Evolutionary conservation across 2,888 invertebrate genomes (phyloP), one percentile per base, ranked within the genome.

Genomic region (Dromius quadrimaculatus): DNA sequence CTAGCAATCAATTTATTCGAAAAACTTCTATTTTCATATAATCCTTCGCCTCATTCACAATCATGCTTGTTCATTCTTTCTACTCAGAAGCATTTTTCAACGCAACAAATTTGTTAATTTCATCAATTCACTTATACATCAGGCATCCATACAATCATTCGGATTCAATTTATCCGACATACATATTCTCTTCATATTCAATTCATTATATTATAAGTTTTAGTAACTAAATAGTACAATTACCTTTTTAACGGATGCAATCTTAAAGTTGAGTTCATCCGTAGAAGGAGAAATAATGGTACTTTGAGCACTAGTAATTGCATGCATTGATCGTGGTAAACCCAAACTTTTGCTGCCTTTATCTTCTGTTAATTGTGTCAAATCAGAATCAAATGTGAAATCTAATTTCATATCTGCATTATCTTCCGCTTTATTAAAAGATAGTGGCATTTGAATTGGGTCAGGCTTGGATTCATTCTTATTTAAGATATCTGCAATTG

Each of bases 261-360:
- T 96, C 85, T 97, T 97, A 84, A 94, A 89, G 84, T 95, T 95
- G 75, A 97, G 88, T 82, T 97, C 97, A 36, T 95, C 95, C 36
- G 94, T 92, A 74, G 92, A 89, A 13, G 91, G 90, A 8, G 91
- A 91, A 76, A 92, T 92, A 6, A 91, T 89, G 76, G 87, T 92
- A 65, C 90, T 89, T 19, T 87, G 87, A 50, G 88, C 88, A 78
- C 86, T 86, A 15, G 82, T 82, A 23, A 84, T 83, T 74, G 87
- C 85, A 73, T 89, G 87, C 75, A 90, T 89, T 0, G 87, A 84
- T 69, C 85, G 82, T n/a, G 88, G 85, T 76, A 89, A 79, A 45
- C 81, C 81, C 59, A 85, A 77, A 74, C 82, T 84, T 75, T 87
- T 87, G 34, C 86, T 81, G 4, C 84, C 83, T 79, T 92, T 92